Conservation (phyloP, 2,888 invertebrate species). For the Ormyrus rosae region DNA sequence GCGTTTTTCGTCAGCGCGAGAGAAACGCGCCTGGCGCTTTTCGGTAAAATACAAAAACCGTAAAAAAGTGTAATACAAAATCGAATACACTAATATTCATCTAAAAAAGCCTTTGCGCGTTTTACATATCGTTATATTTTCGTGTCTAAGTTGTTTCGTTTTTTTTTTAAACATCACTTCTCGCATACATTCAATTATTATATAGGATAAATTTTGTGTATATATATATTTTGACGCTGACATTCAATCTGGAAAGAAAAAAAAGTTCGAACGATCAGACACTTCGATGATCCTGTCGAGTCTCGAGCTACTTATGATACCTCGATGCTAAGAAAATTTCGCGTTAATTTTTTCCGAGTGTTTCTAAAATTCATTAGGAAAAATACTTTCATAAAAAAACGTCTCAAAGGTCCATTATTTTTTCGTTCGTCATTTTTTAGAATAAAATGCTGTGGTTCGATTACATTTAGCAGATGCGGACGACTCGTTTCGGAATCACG, state of each 20-base stretch:
- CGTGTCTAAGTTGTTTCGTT: background rate
- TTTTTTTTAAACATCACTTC: background rate
- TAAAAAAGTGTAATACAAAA: slow-evolving; percentile 68
- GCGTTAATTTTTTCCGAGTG: background rate
- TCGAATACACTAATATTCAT: slow-evolving; percentile 64
- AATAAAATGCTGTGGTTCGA: background rate
- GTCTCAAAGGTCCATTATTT: too few species aligned
- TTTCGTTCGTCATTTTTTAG: background rate
- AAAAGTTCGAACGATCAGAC: background rate
- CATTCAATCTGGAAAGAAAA: background rate
- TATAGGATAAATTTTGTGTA: slow-evolving; percentile 6
- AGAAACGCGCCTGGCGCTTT: slow-evolving; percentile 66
- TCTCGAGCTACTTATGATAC: background rate
- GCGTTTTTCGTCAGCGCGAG: slow-evolving; percentile 47
- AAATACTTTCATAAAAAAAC: background rate
- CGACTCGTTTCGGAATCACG: background rate
- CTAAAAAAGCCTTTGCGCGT: slow-evolving; percentile 58
- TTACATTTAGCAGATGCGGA: background rate
- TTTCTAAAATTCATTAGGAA: background rate
- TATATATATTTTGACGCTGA: background rate
- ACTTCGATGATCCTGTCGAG: slow-evolving; percentile 5
- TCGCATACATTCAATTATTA: background rate
- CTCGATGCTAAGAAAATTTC: too few species aligned
- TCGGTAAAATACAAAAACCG: slow-evolving; percentile 63
- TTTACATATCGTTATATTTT: slow-evolving; percentile 35